Base-by-base conservation (phyloP, 2,797 vertebrate genomes). In the Glyptemys insculpta region DNA sequence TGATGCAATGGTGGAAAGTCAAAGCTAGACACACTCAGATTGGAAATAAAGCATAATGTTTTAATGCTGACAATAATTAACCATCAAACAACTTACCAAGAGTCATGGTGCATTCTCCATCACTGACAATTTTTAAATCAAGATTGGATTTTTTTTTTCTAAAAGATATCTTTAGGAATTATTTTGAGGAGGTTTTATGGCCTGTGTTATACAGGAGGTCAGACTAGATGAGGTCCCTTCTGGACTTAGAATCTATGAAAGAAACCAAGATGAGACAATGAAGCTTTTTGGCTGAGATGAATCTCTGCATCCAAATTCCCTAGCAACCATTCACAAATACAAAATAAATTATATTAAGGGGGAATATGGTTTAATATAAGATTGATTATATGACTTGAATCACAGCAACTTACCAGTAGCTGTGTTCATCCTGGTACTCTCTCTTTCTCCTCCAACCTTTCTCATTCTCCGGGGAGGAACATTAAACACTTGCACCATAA, bases 311-410 rank as follows among this genome's bases (percentile, higher is more conserved):
- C 44, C 0, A 21, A 2, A 62, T 29, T 62, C 31, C 5, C 0
- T 53, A 65, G 47, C 1, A 81, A 44, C 1, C 80, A 78, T 31
- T 31, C 27, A 34, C 12, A 31, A 2, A 44, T 0, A 8, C 2
- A 0, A 85, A 88, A 86, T 4, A 86, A 78, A 44, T 10, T 29
- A 44, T 49, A 78, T 2, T 6, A 34, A 44, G 2, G 81, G 25
- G 16, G 10, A 37, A 72, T 41, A 23, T 6, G 18, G 19, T 41
- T 78, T 78, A 72, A 0, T 5, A 76, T 12, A 59, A 14, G 34
- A 59, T 9, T 21, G 5, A 37, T 23, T 72, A 41, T 72, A 41
- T 41, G 65, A 41, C 37, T 12, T 72, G 21, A 87, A 62, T 81
- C 11, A 53, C 10, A 6, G 9, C 16, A 93, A 21, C 6, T 50